phyloP scores from a whole-genome alignment of 1,140 invertebrate species.

The Lanistes nyassanus region DNA sequence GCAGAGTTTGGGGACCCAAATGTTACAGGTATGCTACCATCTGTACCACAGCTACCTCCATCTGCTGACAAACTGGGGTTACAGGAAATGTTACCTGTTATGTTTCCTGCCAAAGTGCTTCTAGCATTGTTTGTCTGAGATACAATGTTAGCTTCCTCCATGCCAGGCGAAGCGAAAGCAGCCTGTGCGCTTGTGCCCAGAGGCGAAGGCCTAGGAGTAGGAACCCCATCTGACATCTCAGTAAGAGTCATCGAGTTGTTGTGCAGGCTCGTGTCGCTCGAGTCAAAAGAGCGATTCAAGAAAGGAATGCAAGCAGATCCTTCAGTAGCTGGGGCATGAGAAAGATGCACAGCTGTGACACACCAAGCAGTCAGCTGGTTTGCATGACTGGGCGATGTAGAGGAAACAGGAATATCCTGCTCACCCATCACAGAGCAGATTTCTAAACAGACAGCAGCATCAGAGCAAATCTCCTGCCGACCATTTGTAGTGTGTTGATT shows the following conservation, averaged over 20 bases:
- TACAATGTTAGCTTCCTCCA: too few relatives aligned
- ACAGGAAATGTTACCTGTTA: not conserved
- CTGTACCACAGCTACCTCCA: not conserved
- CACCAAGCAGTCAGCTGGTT: not conserved
- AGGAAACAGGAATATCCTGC: too few relatives aligned
- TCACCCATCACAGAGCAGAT: conserved; percentile 19
- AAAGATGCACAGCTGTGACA: conserved; percentile 11
- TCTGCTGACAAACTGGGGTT: conserved; percentile 1
- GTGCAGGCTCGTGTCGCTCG: conserved; percentile 15
- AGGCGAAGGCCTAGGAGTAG: too few relatives aligned
- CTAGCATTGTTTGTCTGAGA: not conserved
- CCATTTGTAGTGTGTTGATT: too few relatives aligned
- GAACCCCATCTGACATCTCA: too few relatives aligned
- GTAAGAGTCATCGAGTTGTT: too few relatives aligned
- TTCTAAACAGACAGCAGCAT: conserved; percentile 2
- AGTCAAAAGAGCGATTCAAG: conserved; percentile 5
- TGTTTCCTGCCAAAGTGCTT: not conserved
- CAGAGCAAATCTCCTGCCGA: too few relatives aligned
- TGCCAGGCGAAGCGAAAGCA: too few relatives aligned
- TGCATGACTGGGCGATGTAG: not conserved
- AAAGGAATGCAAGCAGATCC: not conserved
- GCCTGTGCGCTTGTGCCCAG: too few relatives aligned
- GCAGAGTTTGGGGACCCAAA: conserved; percentile 17
- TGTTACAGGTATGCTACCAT: conserved; percentile 6
- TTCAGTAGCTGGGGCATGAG: not conserved